A percentile compares a stretch with the other conserved stretches of the same genome.
phyloP scores from a whole-genome alignment of 2,888 invertebrate species.

The Oxycera nigricornis region DNA sequence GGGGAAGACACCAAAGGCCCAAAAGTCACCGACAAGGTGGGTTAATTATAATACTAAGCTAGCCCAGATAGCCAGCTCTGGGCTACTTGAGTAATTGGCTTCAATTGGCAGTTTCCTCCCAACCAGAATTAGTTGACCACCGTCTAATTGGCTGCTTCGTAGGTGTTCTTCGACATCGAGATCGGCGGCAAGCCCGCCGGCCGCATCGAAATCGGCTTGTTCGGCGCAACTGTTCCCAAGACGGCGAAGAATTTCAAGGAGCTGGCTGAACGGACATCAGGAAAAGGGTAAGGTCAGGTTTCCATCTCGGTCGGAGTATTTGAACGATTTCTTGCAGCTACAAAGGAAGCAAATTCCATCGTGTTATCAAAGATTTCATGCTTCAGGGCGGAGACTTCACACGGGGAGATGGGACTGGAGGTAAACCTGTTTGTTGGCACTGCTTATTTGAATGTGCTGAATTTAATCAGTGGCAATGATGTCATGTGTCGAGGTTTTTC shows the following conservation, averaged over 20 bases:
- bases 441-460: too few relatives aligned
- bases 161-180: constrained; percentile 90
- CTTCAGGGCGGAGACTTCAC: constrained; percentile 96
- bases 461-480: too few relatives aligned
- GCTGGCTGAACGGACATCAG: constrained; percentile 74
- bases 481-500: too few relatives aligned
- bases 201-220: constrained; percentile 83
- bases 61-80: too few relatives aligned
- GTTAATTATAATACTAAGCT: too few relatives aligned
- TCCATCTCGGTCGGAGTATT: not conserved
- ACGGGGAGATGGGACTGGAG: constrained; percentile 92
- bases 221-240: constrained; percentile 93
- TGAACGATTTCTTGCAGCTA: constrained; percentile 61
- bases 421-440: too few relatives aligned
- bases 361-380: constrained; percentile 92
- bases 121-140: too few relatives aligned
- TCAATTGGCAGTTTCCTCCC: not conserved
- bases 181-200: constrained; percentile 76
- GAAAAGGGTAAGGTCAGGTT: constrained; percentile 70
- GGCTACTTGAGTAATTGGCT: not conserved
- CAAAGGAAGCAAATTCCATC: constrained; percentile 88
- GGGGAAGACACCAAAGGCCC: constrained; percentile 76
- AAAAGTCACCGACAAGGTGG: constrained; percentile 86
- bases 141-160: constrained; percentile 45
- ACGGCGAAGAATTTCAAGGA: constrained; percentile 86